phyloP scores from a whole-genome alignment of 2,797 vertebrate species.

The Sternarchorhynchus goeldii region DNA sequence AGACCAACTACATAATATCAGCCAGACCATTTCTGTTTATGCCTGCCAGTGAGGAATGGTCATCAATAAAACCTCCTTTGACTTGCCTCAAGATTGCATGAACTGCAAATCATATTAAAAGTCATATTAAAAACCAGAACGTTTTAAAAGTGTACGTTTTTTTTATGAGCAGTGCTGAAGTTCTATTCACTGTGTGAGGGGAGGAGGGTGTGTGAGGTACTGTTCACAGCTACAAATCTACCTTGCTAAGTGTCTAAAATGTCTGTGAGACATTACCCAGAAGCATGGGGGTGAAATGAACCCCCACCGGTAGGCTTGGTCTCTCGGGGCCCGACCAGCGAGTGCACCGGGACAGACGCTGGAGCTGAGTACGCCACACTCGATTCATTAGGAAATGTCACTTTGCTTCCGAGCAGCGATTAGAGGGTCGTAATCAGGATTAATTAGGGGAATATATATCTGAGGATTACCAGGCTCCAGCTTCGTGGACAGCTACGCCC shows the following conservation, averaged over 20 bases:
- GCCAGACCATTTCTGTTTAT: not conserved
- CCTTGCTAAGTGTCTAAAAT: constrained; percentile 27
- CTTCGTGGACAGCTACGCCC: constrained; percentile 47
- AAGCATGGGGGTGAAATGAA: constrained; percentile 38
- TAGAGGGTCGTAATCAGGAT: constrained; percentile 80
- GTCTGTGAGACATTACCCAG: constrained; percentile 42
- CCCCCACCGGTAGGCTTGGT: constrained; percentile 35
- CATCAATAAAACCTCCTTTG: not conserved
- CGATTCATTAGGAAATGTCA: constrained; percentile 81
- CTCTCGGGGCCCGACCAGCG: constrained; percentile 39
- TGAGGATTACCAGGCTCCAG: constrained; percentile 74
- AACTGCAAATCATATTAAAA: too few relatives aligned
- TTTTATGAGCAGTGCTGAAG: not conserved
- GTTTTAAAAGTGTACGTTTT: not conserved
- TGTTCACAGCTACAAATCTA: constrained; percentile 17
- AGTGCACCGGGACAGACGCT: constrained; percentile 53
- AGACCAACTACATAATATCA: not conserved
- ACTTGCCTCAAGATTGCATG: too few relatives aligned
- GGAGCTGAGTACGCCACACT: constrained; percentile 69
- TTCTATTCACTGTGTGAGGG: not conserved
- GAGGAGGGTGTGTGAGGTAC: not conserved
- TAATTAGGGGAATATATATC: constrained; percentile 79
- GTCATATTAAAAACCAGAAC: too few relatives aligned
- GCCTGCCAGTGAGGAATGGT: not conserved
- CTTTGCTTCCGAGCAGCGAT: constrained; percentile 74